phyloP scores from a whole-genome alignment of 64 coral and sea anemone genomes.

The Montipora foliosa region DNA sequence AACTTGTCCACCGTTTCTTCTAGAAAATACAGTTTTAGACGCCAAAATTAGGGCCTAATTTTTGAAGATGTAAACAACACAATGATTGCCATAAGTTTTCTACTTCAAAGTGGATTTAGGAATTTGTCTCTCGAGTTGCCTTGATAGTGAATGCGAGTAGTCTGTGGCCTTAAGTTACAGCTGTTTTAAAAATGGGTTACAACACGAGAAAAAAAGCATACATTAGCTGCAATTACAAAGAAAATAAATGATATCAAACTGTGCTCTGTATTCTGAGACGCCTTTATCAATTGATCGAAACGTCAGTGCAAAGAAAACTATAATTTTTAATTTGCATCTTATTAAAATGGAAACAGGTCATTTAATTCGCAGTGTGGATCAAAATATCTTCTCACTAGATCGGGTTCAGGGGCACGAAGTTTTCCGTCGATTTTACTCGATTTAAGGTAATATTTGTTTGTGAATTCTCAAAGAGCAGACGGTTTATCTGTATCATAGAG shows the following conservation, averaged over 20 bases:
- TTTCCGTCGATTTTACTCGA: background rate
- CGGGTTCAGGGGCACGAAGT: background rate
- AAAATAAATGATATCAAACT: background rate
- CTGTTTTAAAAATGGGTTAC: background rate
- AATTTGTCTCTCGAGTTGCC: background rate
- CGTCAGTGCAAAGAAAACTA: background rate
- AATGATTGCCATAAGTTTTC: background rate
- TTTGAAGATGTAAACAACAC: background rate
- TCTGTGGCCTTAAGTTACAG: background rate
- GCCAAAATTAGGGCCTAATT: background rate
- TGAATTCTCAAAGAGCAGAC: background rate
- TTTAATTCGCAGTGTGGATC: background rate
- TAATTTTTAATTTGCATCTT: constrained; percentile 1
- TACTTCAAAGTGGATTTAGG: background rate
- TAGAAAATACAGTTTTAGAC: background rate
- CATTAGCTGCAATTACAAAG: background rate
- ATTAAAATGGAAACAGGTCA: background rate
- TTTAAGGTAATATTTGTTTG: background rate
- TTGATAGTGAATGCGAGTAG: background rate
- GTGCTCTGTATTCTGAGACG: background rate
- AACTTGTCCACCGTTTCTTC: background rate
- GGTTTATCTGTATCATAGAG: background rate
- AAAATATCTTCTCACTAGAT: background rate
- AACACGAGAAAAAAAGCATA: background rate
- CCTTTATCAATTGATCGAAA: background rate